Evolutionary conservation across 2,888 invertebrate species (phyloP).

Genomic region (Sisyra nigra): DNA sequence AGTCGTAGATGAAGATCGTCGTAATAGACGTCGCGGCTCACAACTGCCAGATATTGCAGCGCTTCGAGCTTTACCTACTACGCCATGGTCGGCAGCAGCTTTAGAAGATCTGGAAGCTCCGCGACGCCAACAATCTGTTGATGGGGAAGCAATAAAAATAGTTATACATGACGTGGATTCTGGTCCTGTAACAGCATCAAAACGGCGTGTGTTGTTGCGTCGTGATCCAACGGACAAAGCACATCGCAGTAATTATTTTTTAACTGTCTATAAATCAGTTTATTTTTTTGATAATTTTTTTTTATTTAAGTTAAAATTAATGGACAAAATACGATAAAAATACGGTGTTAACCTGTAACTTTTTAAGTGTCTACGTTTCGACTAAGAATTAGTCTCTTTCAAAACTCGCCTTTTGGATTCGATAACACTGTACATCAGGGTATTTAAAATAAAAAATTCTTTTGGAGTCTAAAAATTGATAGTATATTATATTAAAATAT

Average conservation of each 20-base stretch:
- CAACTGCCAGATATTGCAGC: constrained; percentile 67
- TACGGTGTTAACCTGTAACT: too few relatives aligned
- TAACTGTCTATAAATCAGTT: background rate
- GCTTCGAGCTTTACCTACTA: constrained; percentile 27
- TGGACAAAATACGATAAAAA: too few relatives aligned
- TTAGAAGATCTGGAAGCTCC: constrained; percentile 44
- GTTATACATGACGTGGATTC: constrained; percentile 88
- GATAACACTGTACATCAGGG: too few relatives aligned
- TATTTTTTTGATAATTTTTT: background rate
- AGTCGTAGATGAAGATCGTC: constrained; percentile 54
- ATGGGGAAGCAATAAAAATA: constrained; percentile 83
- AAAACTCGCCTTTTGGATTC: too few relatives aligned
- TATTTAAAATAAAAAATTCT: too few relatives aligned
- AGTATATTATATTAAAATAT: too few relatives aligned
- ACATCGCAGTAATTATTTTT: constrained; percentile 56
- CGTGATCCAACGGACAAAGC: constrained; percentile 72
- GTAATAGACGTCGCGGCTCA: constrained; percentile 62
- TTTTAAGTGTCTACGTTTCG: too few relatives aligned
- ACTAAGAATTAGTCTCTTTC: too few relatives aligned
- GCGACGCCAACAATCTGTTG: constrained; percentile 69
- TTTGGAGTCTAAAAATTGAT: too few relatives aligned
- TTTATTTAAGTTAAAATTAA: background rate
- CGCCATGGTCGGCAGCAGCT: constrained; percentile 43
- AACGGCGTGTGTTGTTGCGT: constrained; percentile 55
- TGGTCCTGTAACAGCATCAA: constrained; percentile 43